Conservation (phyloP, 2,888 invertebrate species). For the Euspilapteryx auroguttella region DNA sequence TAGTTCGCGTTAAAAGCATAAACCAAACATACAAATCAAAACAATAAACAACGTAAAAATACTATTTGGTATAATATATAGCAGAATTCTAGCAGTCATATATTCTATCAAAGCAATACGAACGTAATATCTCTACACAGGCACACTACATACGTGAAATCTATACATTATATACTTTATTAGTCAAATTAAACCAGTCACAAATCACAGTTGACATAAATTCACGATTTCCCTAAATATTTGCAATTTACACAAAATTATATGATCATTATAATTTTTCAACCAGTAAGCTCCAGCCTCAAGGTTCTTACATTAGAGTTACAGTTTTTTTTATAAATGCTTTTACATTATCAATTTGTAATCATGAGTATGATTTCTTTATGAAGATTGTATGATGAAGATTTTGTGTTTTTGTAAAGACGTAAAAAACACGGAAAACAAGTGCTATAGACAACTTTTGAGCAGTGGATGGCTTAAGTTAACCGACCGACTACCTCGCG, state of each 20-base stretch:
- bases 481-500: too few species aligned
- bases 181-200: slow-evolving; percentile 57
- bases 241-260: slow-evolving; percentile 11
- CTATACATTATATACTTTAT: slow-evolving; percentile 39
- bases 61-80: slow-evolving; percentile 60
- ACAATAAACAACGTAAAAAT: slow-evolving; percentile 58
- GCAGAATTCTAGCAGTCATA: slow-evolving; percentile 55
- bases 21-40: slow-evolving; percentile 48
- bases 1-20: too few species aligned
- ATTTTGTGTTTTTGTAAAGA: too few species aligned
- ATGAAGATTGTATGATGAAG: too few species aligned
- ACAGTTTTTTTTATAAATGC: slow-evolving; percentile 33
- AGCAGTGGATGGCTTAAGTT: too few species aligned
- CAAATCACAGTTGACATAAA: slow-evolving; percentile 61
- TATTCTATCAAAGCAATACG: slow-evolving; percentile 50
- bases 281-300: neutral
- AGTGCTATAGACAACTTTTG: too few species aligned
- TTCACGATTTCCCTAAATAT: slow-evolving; percentile 59
- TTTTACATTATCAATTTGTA: too few species aligned
- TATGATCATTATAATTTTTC: slow-evolving; percentile 1
- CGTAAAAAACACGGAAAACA: too few species aligned
- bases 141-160: slow-evolving; percentile 21
- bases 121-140: slow-evolving; percentile 40
- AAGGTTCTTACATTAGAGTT: neutral
- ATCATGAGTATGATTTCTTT: too few species aligned